These are phyloP conservation scores for Bombus impatiens DNA, from an alignment of 1,140 invertebrate genomes.

Conservation along the genomic window DNA sequence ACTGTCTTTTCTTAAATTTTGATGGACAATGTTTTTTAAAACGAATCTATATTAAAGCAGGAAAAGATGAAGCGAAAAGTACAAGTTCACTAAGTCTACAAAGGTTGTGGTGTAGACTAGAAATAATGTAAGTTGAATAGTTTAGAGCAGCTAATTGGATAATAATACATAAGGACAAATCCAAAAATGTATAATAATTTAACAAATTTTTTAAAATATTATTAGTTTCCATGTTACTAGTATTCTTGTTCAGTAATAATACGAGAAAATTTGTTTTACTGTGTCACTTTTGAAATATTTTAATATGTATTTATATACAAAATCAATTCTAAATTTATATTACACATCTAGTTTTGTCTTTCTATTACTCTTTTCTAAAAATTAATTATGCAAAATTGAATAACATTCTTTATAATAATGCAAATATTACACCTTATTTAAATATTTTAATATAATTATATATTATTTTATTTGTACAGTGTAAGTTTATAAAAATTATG, in stretches of 20 bases:
- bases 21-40: conserved; percentile 47
- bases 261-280: neutral
- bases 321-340: conserved; percentile 1
- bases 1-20: conserved; percentile 46
- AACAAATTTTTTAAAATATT: neutral
- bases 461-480: conserved; percentile 58
- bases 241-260: conserved; percentile 20
- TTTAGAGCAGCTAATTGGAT: conserved; percentile 63
- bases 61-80: conserved; percentile 62
- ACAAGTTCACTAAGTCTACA: conserved; percentile 65
- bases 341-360: conserved; percentile 27
- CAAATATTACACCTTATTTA: conserved; percentile 37
- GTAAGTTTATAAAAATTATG: conserved; percentile 50
- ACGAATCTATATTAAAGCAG: conserved; percentile 25
- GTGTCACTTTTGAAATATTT: neutral
- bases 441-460: conserved; percentile 35
- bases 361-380: neutral
- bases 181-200: neutral
- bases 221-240: neutral
- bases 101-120: conserved; percentile 65
- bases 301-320: neutral
- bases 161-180: conserved; percentile 33
- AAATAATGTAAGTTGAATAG: conserved; percentile 57
- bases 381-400: conserved; percentile 21
- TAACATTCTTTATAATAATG: neutral